Evolutionary conservation across 2,113 vertebrate species (phyloP), one percentile per base, ranked within the genome.

Genomic region (Callorhinus ursinus): DNA sequence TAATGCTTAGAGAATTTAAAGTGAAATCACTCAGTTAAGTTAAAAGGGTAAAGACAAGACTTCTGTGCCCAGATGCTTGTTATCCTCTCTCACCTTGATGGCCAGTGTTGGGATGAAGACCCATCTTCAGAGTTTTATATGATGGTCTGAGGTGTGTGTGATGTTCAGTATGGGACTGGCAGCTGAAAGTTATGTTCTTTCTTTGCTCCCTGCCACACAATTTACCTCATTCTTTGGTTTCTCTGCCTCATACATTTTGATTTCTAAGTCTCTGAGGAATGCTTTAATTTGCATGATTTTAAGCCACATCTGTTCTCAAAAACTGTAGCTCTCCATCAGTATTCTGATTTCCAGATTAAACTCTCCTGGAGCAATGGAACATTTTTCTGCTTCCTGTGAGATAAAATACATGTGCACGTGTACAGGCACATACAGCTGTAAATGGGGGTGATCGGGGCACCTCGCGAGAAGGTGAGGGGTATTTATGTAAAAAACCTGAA

Each of bases 201-300:
- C 49, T 96, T 93, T 79, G 42, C 67, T 83, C n/a, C 8, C 24
- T 71, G 77, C 28, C 53, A 84, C 57, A 76, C 24, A 86, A 46
- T 90, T 90, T 94, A 59, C 67, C 55, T 83, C 81, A 94, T 93
- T 86, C 39, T 97, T 94, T 95, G 28, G 16, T 88, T 94, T 93
- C 26, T 88, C 57, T 88, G 85, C 71, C 71, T 93, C 76, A 69
- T 95, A 19, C 81, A 85, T 90, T 92, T 97, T 94, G 71, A 94
- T 95, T 90, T 97, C 46, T 90, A 76, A 90, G 86, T 93, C 59
- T 65, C 6, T 42, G 26, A 82, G 65, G 74, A 79, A 71, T 95
- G 51, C 39, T 96, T 95, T 95, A 84, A 96, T 95, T 94, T 96
- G 55, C 88, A 88, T 97, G 74, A 87, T 95, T 93, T 96, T 96